Evolutionary conservation across 2,797 vertebrate species (phyloP).

Genomic region (Coregonus ussuriensis): DNA sequence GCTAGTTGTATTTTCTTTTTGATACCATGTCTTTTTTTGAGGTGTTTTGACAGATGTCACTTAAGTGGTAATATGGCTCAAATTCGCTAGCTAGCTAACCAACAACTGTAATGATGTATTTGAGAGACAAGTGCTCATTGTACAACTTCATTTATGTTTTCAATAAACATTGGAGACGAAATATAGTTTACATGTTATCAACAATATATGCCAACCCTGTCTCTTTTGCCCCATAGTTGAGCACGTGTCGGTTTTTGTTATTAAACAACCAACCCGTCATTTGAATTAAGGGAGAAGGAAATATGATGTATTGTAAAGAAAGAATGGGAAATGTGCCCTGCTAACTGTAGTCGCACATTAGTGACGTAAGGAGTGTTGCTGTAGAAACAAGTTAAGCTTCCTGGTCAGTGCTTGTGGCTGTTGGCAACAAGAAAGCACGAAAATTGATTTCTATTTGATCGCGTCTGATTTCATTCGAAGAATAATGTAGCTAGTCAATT

Average conservation of each 20-base stretch:
- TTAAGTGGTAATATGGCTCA: too few relatives aligned
- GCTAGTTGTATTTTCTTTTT: too few relatives aligned
- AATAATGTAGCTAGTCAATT: neutral
- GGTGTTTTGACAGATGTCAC: too few relatives aligned
- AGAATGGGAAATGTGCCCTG: neutral
- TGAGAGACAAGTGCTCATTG: too few relatives aligned
- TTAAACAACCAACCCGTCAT: too few relatives aligned
- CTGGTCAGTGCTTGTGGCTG: neutral
- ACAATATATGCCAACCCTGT: neutral
- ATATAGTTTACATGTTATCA: neutral
- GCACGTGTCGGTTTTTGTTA: too few relatives aligned
- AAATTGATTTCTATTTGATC: neutral
- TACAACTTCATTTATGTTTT: too few relatives aligned
- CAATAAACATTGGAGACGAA: neutral
- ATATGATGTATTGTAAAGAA: neutral
- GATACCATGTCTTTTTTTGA: too few relatives aligned
- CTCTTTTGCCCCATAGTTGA: too few relatives aligned
- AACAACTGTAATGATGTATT: too few relatives aligned
- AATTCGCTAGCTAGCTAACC: too few relatives aligned
- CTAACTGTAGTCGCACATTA: conserved; percentile 23
- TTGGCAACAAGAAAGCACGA: neutral
- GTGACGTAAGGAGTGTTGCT: conserved; percentile 31
- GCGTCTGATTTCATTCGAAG: neutral
- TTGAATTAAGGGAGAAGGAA: neutral
- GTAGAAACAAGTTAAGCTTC: neutral